Base-by-base conservation (phyloP, 2,888 invertebrate genomes). In the Trissoscelio sp. region DNA sequence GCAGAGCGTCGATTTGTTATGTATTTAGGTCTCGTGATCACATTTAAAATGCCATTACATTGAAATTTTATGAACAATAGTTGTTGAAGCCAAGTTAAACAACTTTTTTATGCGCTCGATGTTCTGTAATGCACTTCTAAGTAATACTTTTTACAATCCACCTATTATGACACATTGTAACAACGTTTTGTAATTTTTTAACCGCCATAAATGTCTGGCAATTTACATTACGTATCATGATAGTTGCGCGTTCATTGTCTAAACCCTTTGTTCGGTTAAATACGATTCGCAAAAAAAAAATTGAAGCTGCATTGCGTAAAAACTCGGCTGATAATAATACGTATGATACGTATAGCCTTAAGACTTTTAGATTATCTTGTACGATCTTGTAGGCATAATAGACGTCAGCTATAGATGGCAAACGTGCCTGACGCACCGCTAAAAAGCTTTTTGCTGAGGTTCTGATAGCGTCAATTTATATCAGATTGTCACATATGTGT, bases 261-360 rank as follows among this genome's bases (percentile, higher is more conserved):
- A 16, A 51, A 31, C 57, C 75, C 24, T 75, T 75, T 75, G 67
- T 75, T 75, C 74, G 24, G 64, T 12, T 55, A 22, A 74, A 55
- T 51, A 16, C 12, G 39, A 64, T 31, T 46, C 37, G 31, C 46
- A 53, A 66, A 64, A 74, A 53, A 34, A 18, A 34, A 18, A 18
- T 11, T 34, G 9, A 16, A 20, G 34, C 18, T n/a, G 42, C 58
- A 24, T 66, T 67, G 31, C 39, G 22, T 0, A 48, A 67, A 75
- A 58, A 51, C 6, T n/a, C 14, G 2, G 7, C 39, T 60, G 51
- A 64, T 64, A 73, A 73, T 62, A 67, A 51, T 34, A 24, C 16
- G 39, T 18, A 28, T 37, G 57, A 53, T 53, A 24, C 55, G 22
- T 48, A 14, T 58, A 37, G 48, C 58, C 70, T 70, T 34, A 46